Base-by-base conservation (phyloP, 1,140 invertebrate genomes). In the Trichonephila clavata region DNA sequence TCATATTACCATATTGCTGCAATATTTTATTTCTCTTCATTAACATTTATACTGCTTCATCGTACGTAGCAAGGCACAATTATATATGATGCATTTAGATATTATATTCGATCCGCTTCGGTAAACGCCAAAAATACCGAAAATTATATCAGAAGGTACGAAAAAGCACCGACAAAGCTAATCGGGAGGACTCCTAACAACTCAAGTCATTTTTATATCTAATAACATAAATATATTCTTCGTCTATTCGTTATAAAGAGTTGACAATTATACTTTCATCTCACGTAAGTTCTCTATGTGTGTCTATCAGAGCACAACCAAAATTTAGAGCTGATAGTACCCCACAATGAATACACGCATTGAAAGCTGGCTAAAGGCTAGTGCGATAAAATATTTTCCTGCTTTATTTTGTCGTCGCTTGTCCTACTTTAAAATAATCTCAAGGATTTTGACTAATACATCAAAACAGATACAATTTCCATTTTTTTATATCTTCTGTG, bases 31-130 rank as follows among this genome's bases (percentile, higher is more conserved):
- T 50, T 50, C 50, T 10, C 10, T 50, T 50, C 50, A 50, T 50
- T 50, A 50, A 50, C 7, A 50, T 50, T 50, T 13, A 50, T 50
- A 50, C 7, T 50, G 50, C 10, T 50, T 50, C 50, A 50, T 13
- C 10, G 50, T 50, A 13, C 50, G 50, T 50, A 39, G 50, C 10
- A 50, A 50, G 50, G 7, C 8, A 10, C 50, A 39, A 39, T 13
- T 50, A 50, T 50, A 10, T 50, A 10, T 50, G 50, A 50, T 50
- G 21, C 24, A 24, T 27, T 8, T 68, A 68, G 24, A 27, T 68
- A 68, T 24, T 57, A 59, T 7, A 14, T 84, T 13, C 83, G 83
- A 84, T 84, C 13, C 83, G 83, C 83, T 84, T 50, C 50, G 27
- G 13, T 59, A 84, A 84, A 6, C n/a, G 21, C 3, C 13, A 59